Evolutionary conservation across 2,797 vertebrate species (phyloP).

Genomic region (Selene dorsalis): DNA sequence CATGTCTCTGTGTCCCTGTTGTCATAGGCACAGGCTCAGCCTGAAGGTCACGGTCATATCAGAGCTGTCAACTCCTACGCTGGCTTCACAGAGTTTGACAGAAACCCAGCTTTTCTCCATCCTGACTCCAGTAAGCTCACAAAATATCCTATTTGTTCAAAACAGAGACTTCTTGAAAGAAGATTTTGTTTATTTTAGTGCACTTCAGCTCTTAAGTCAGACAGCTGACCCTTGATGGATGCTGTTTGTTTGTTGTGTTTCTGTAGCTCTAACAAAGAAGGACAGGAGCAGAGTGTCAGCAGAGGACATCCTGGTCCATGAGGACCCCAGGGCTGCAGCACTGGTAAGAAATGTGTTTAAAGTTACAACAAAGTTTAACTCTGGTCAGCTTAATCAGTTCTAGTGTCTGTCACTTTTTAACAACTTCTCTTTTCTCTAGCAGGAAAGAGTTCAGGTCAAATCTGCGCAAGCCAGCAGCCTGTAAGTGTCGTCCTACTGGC

Average conservation of each 20-base stretch:
- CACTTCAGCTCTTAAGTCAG: neutral
- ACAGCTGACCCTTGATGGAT: neutral
- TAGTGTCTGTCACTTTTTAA: conserved; percentile 30
- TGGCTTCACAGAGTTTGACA: conserved; percentile 89
- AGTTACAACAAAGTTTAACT: neutral
- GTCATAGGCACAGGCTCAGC: conserved; percentile 72
- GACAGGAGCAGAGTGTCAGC: conserved; percentile 84
- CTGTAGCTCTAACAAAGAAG: conserved; percentile 84
- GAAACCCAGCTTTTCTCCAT: conserved; percentile 81
- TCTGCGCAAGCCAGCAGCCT: conserved; percentile 88
- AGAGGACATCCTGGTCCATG: conserved; percentile 87
- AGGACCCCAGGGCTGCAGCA: conserved; percentile 88
- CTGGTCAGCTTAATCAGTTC: neutral
- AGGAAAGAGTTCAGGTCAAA: conserved; percentile 93
- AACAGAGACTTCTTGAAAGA: neutral
- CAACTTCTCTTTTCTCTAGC: conserved; percentile 53
- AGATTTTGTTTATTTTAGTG: neutral
- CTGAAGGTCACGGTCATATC: conserved; percentile 83
- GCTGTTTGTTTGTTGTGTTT: conserved; percentile 41
- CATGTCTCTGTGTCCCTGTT: neutral
- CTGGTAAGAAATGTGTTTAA: conserved; percentile 82
- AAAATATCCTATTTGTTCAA: neutral
- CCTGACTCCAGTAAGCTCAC: conserved; percentile 79
- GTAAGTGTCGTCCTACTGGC: conserved; percentile 84
- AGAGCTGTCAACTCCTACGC: conserved; percentile 89